Conservation (phyloP, 2,888 invertebrate genomes). For the Hyalella azteca region DNA sequence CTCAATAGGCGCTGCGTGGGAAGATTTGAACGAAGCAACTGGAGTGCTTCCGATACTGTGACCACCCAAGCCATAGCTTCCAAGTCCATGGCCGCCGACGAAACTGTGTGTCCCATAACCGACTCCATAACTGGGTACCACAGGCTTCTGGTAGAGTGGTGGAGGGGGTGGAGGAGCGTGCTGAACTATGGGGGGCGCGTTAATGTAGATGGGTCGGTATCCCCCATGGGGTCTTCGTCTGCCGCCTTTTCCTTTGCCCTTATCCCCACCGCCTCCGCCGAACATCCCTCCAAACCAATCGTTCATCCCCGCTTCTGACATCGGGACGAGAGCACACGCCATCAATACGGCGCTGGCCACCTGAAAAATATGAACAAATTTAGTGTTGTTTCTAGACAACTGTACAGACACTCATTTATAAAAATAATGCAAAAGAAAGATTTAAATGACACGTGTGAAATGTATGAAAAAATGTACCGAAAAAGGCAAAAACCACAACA, state of each 20-base stretch:
- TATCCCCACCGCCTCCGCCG: constrained; percentile 23
- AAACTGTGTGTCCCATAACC: neutral
- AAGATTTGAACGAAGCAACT: neutral
- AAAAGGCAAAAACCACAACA: too few species aligned
- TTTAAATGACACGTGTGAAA: too few species aligned
- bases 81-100: constrained; percentile 21
- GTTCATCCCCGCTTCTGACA: constrained; percentile 13
- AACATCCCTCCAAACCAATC: constrained; percentile 35
- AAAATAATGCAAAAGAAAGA: too few species aligned
- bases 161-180: constrained; percentile 7
- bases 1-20: constrained; percentile 3
- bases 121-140: neutral
- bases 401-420: too few species aligned
- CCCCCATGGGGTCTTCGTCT: constrained; percentile 3
- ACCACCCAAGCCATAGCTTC: constrained; percentile 39
- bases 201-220: constrained; percentile 22
- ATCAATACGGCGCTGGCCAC: constrained; percentile 8
- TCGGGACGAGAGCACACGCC: neutral
- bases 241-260: constrained; percentile 5
- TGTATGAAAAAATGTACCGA: too few species aligned
- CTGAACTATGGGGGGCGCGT: constrained; percentile 12
- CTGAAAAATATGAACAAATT: neutral
- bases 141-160: constrained; percentile 33
- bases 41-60: neutral
- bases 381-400: too few species aligned